Evolutionary conservation across 2,113 vertebrate genomes (phyloP).

Genomic region (Sterna hirundo): DNA sequence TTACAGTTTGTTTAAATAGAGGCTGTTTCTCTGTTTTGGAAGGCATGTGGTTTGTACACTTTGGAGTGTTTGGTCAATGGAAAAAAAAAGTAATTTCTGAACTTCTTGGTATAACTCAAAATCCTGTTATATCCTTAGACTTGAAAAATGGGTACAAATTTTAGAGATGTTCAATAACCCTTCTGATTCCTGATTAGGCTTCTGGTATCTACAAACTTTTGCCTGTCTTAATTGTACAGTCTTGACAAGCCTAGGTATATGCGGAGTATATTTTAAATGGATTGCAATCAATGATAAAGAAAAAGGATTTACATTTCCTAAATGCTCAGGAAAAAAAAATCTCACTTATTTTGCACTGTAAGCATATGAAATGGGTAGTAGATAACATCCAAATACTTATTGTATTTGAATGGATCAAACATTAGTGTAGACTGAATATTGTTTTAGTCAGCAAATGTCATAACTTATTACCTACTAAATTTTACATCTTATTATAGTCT

Average conservation of each 20-base stretch:
- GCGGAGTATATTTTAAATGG: conserved; percentile 62
- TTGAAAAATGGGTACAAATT: conserved; percentile 60
- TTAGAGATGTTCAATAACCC: conserved; percentile 33
- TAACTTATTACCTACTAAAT: conserved; percentile 72
- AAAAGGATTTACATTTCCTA: conserved; percentile 65
- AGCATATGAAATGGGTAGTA: conserved; percentile 55
- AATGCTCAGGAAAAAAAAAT: conserved; percentile 76
- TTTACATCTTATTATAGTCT: conserved; percentile 64
- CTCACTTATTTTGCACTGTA: conserved; percentile 75
- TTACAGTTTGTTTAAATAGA: conserved; percentile 56
- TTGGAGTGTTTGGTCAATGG: conserved; percentile 38
- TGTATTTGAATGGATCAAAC: conserved; percentile 69
- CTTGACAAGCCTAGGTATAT: conserved; percentile 56
- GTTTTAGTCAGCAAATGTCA: conserved; percentile 60
- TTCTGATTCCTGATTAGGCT: conserved; percentile 28
- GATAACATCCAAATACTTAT: conserved; percentile 52
- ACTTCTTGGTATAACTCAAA: conserved; percentile 41
- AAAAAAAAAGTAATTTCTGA: conserved; percentile 42
- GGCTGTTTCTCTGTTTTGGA: conserved; percentile 49
- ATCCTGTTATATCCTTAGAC: conserved; percentile 41
- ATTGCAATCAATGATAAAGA: conserved; percentile 22
- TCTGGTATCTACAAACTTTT: conserved; percentile 28
- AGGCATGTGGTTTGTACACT: conserved; percentile 46
- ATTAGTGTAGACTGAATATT: conserved; percentile 56
- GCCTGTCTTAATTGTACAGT: conserved; percentile 60